Evolutionary conservation across 2,113 vertebrate species (phyloP).

Genomic region (Hystrix brachyura): DNA sequence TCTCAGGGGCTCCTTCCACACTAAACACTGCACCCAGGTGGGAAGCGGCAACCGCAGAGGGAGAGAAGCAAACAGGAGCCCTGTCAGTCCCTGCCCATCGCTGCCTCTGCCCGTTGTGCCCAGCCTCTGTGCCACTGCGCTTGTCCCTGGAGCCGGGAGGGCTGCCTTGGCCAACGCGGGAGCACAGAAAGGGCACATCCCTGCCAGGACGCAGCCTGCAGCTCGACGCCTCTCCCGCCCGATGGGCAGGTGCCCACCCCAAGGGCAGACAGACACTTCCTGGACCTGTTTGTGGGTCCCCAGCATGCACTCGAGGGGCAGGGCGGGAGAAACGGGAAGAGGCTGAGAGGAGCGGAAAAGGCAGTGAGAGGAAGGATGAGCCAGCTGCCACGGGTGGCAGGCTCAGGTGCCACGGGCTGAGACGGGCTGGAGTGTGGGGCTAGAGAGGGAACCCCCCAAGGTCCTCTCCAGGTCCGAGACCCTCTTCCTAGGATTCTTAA

Average conservation of each 20-base stretch:
- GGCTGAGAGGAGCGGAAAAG: not conserved
- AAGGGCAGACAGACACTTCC: not conserved
- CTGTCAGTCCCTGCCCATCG: constrained; percentile 65
- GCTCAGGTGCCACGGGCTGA: not conserved
- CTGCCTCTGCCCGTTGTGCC: not conserved
- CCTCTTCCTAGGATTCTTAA: constrained; percentile 41
- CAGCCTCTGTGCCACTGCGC: not conserved
- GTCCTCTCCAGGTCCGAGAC: not conserved
- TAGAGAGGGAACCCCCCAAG: not conserved
- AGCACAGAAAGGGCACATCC: not conserved
- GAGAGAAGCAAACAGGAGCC: constrained; percentile 85
- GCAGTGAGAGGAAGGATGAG: not conserved
- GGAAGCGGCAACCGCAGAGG: constrained; percentile 59
- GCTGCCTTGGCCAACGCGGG: not conserved
- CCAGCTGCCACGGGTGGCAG: not conserved
- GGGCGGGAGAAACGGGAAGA: not conserved
- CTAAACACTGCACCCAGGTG: constrained; percentile 87
- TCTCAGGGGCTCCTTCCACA: constrained; percentile 91
- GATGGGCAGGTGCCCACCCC: not conserved
- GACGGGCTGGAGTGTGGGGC: accelerated
- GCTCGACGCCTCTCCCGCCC: not conserved
- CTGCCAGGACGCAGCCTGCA: not conserved
- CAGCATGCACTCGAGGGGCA: not conserved
- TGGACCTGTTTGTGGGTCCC: not conserved
- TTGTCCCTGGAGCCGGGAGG: not conserved